Base-by-base conservation (phyloP, 2,888 invertebrate genomes). In the Pachycephus smyrnensis region DNA sequence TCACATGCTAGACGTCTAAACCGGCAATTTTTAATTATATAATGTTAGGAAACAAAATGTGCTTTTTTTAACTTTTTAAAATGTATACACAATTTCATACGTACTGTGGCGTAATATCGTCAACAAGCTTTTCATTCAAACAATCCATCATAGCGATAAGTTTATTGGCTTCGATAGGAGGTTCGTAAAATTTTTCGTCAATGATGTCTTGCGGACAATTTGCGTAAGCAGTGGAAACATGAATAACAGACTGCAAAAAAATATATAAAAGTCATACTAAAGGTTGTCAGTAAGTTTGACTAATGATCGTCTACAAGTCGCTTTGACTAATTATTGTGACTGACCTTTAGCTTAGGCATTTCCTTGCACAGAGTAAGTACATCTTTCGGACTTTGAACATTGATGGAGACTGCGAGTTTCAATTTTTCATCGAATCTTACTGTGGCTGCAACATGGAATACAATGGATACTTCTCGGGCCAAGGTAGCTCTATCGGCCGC, bases 351-450 rank as follows among this genome's bases (percentile, higher is more conserved):
- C 75, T 94, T 92, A 9, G 92, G 89, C 93, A 97, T 95, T 85
- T 94, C 93, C 82, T 93, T 94, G 88, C 95, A 94, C 31, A 97
- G 91, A 69, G 93, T 90, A 73, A 96, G 90, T 82, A 96, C 92
- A 82, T 95, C 94, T 81, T 94, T 93, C 0, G 95, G 94, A 36
- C 95, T 95, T 73, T 94, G 92, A 0, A 97, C 94, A 91, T 97
- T 97, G 90, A 96, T 95, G 80, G 95, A 94, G 73, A 95, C 93
- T 0, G 96, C 95, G 6, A 94, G 91, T 92, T 94, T 95, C 23
- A 97, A 92, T 82, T 94, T 95, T 89, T 97, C 96, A 89, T 96
- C 96, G 89, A 97, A 97, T 77, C 93, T 87, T 1, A 94, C 93
- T 0, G 94, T 94, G 0, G 94, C 94, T 0, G 94, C 94, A 78